Evolutionary conservation across 2,113 vertebrate genomes (phyloP), one percentile per base, ranked within the genome.

Genomic region (Cryptoleucopteryx plumbea): DNA sequence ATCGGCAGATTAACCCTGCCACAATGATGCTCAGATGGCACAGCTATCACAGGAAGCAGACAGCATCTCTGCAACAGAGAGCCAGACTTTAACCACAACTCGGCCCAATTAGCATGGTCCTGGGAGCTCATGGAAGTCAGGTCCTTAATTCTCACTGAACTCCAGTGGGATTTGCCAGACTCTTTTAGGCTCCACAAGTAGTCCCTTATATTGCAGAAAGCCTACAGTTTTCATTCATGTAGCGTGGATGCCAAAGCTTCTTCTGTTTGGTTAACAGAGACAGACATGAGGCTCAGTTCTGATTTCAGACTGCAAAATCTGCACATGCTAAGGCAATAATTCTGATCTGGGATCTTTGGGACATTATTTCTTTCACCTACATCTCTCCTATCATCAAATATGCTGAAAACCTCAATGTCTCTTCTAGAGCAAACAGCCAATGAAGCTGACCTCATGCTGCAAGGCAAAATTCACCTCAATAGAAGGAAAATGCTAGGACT

Each of bases 321-420:
- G 34, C 32, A 70, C 5, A 2, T 15, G 23, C 9, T 15, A 29
- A 9, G 38, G 32, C 66, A 85, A 6, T 12, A 66, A 72, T 55
- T 63, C 48, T 17, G 6, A 68, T 17, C 47, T 42, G 40, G 38
- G 20, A 27, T 47, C 43, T 68, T 18, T 1, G 2, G 29, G 18
- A 42, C 1, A 3, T 18, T 8, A 0, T 47, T 78, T 65, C 40
- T 53, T 55, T 61, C 23, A 14, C 1, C 22, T 38, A 20, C 13
- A 27, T 16, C 23, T 61, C n/a, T 21, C 32, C 71, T 23, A 23
- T 1, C 47, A 4, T 10, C 11, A 34, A 59, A 71, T 5, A 74
- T 2, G 3, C 55, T 1, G 7, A 78, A 79, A 88, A 20, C 27
- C 66, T 45, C 48, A 15, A 0, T 0, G 43, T 22, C 40, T 48